These are phyloP conservation scores for Eurystomus glaucurus DNA, from an alignment of 2,797 vertebrate species.

Conservation along the genomic window DNA sequence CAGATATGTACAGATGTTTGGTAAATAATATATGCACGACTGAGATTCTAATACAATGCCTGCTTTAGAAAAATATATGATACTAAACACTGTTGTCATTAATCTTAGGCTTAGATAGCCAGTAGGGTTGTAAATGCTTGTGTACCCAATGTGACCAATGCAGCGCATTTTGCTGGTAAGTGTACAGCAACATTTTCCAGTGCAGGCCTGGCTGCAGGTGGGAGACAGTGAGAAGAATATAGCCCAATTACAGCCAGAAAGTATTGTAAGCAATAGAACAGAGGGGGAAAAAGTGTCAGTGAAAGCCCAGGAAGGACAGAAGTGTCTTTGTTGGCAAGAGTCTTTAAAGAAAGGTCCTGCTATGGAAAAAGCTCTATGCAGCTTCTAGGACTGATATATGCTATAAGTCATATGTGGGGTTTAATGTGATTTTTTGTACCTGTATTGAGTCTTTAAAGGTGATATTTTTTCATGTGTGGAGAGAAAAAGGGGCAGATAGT, in stretches of 20 bases:
- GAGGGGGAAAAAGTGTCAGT: not conserved
- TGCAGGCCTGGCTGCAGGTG: not conserved
- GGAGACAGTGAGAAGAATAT: not conserved
- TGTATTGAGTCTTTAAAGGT: not conserved
- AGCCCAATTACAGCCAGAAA: not conserved
- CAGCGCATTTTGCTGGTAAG: constrained; percentile 2
- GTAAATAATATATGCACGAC: not conserved
- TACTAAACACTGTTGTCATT: not conserved
- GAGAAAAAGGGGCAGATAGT: not conserved
- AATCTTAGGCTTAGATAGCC: not conserved
- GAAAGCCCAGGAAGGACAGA: not conserved
- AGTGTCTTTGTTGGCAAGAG: not conserved
- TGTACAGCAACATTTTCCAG: constrained; percentile 6
- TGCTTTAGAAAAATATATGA: not conserved
- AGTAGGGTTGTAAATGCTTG: not conserved
- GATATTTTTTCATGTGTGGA: not conserved
- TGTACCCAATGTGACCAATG: not conserved
- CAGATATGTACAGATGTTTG: not conserved
- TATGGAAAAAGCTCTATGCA: not conserved
- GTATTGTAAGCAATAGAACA: not conserved
- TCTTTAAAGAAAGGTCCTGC: not conserved
- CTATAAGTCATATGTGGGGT: not conserved
- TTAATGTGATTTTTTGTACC: not conserved
- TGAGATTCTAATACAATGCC: not conserved
- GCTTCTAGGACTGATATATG: not conserved